Conservation (phyloP, 1,140 invertebrate species). For the Drosophila paulistorum region DNA sequence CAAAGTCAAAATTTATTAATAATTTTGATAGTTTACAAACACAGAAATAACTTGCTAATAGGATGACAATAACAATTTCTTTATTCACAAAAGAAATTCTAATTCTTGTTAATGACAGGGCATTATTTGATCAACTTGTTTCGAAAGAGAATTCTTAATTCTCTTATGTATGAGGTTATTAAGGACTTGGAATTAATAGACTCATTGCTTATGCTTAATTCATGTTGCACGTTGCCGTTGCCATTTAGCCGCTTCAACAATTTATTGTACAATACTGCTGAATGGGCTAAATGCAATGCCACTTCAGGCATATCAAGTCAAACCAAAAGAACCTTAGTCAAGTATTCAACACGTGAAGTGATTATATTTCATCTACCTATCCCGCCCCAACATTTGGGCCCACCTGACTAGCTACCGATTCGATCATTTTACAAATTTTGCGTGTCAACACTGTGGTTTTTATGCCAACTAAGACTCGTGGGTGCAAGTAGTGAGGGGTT, state of each 20-base stretch:
- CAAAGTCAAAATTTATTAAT: too few relatives aligned
- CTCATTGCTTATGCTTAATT: too few relatives aligned
- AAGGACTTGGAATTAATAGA: too few relatives aligned
- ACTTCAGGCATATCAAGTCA: conserved; percentile 10
- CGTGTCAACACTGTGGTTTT: conserved; percentile 51
- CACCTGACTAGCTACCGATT: conserved; percentile 2
- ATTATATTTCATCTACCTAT: conserved; percentile 30
- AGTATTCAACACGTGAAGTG: conserved; percentile 25
- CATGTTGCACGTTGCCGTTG: not conserved
- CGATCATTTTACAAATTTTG: conserved; percentile 59
- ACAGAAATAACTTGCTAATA: too few relatives aligned
- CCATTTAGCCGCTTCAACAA: not conserved
- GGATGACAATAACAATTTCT: too few relatives aligned
- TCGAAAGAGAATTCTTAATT: too few relatives aligned
- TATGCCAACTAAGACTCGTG: conserved; percentile 12
- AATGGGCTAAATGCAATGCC: conserved; percentile 1
- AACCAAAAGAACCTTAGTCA: not conserved
- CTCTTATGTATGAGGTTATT: too few relatives aligned
- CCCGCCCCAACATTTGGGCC: not conserved
- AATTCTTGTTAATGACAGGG: too few relatives aligned
- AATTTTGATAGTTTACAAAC: too few relatives aligned
- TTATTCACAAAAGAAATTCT: too few relatives aligned
- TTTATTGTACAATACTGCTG: too few relatives aligned
- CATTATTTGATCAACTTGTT: too few relatives aligned
- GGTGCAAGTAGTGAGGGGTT: not conserved